phyloP scores from a whole-genome alignment of 2,113 vertebrate genomes.

The Corythornis cristatus region DNA sequence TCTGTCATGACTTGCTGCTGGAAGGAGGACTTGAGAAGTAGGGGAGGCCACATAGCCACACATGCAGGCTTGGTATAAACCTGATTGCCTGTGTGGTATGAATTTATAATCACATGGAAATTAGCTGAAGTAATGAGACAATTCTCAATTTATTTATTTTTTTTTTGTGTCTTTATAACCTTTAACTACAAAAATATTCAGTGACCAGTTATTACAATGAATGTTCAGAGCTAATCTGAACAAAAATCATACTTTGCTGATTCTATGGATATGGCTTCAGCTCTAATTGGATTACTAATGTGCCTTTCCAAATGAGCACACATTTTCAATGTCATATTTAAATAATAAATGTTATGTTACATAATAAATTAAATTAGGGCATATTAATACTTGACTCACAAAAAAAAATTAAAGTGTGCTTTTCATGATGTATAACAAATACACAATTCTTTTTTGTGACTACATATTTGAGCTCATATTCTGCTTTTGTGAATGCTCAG shows the following conservation, averaged over 20 bases:
- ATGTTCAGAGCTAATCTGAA: conserved; percentile 22
- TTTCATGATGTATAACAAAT: not conserved
- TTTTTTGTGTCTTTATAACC: not conserved
- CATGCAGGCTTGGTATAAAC: not conserved
- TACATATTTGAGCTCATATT: not conserved
- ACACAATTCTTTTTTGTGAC: not conserved
- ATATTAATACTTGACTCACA: not conserved
- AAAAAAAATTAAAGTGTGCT: not conserved
- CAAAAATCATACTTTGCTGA: not conserved
- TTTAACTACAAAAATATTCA: conserved; percentile 19
- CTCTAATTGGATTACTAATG: conserved; percentile 22
- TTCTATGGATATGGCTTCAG: not conserved
- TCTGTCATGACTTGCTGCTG: not conserved
- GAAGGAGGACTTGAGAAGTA: not conserved
- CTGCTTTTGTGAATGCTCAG: not conserved
- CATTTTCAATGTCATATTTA: not conserved
- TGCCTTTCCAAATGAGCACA: conserved; percentile 39
- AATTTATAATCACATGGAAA: not conserved
- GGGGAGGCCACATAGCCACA: not conserved
- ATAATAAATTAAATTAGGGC: not conserved
- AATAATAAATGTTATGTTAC: not conserved
- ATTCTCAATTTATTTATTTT: not conserved
- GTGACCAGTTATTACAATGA: not conserved
- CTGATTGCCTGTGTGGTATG: not conserved
- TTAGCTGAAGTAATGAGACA: not conserved